Conservation (phyloP, 37 sponge, comb jelly and placozoan species). For the Theonella swinhoei region DNA sequence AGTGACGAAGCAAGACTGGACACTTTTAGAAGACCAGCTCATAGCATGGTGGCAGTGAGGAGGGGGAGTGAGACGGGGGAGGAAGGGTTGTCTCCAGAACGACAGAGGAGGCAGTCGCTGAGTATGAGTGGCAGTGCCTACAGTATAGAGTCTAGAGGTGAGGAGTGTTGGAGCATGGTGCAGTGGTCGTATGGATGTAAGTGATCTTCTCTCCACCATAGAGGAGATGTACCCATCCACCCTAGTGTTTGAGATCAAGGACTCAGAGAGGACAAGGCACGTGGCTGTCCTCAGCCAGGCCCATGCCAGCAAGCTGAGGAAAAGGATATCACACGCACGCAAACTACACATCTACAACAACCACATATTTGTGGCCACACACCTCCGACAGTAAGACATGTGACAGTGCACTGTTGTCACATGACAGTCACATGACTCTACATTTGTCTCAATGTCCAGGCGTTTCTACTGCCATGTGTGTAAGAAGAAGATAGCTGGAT, state of each 20-base stretch:
- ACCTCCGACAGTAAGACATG: slow-evolving; percentile 43
- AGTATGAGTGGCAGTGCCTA: slow-evolving; percentile 42
- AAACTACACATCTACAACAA: slow-evolving; percentile 73
- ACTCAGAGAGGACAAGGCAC: slow-evolving; percentile 16
- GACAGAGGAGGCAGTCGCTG: slow-evolving; percentile 11
- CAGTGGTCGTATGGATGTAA: no score
- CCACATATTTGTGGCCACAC: slow-evolving; percentile 59
- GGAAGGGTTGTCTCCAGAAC: background rate
- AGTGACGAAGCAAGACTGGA: background rate
- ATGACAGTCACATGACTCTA: slow-evolving; percentile 4
- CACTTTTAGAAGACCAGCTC: background rate
- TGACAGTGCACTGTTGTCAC: background rate
- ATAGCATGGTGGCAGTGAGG: background rate
- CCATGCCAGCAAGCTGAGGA: slow-evolving; percentile 53
- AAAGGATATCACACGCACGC: slow-evolving; percentile 15
- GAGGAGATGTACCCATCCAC: slow-evolving; percentile 52
- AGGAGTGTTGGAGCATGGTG: no score
- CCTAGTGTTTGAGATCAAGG: slow-evolving; percentile 59
- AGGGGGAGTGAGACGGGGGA: background rate
- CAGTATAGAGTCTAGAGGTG: slow-evolving; percentile 9
- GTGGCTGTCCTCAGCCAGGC: slow-evolving; percentile 33
- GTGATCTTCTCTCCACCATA: no score
- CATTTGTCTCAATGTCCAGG: slow-evolving; percentile 5
- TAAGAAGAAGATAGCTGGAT: slow-evolving; percentile 38
- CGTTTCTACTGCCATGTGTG: slow-evolving; percentile 37